These are phyloP conservation scores for Platichthys flesus DNA, from an alignment of 2,113 vertebrate species.

Conservation along the genomic window DNA sequence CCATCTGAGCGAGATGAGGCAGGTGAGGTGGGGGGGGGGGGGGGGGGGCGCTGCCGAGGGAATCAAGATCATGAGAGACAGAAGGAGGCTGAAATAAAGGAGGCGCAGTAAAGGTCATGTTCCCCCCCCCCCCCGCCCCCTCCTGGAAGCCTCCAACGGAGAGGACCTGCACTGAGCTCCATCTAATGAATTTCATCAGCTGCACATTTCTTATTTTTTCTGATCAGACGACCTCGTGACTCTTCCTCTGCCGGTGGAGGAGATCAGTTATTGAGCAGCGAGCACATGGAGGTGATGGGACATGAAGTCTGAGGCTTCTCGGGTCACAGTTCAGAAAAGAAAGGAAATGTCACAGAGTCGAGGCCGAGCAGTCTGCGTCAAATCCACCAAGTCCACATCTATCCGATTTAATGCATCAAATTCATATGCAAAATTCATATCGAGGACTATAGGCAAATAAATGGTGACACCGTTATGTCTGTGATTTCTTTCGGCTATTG, in stretches of 20 bases:
- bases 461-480: no score
- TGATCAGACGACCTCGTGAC: not conserved
- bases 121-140: not conserved
- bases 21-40: not conserved
- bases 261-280: not conserved
- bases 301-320: not conserved
- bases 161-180: conserved; percentile 8
- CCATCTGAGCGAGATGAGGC: not conserved
- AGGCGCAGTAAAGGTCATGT: conserved; percentile 2
- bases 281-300: not conserved
- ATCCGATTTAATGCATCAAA: no score
- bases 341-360: no score
- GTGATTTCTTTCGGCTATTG: no score
- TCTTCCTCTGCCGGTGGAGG: not conserved
- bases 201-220: not conserved
- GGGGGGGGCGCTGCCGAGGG: not conserved
- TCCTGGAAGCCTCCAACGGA: not conserved
- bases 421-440: no score
- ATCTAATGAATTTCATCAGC: conserved; percentile 13
- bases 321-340: no score
- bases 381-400: no score
- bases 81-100: conserved; percentile 1
- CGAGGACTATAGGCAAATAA: no score
- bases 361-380: no score
- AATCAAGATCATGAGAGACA: conserved; percentile 7